Evolutionary conservation across 2,113 vertebrate genomes (phyloP), one percentile per base, ranked within the genome.

Genomic region (Labeo catla): DNA sequence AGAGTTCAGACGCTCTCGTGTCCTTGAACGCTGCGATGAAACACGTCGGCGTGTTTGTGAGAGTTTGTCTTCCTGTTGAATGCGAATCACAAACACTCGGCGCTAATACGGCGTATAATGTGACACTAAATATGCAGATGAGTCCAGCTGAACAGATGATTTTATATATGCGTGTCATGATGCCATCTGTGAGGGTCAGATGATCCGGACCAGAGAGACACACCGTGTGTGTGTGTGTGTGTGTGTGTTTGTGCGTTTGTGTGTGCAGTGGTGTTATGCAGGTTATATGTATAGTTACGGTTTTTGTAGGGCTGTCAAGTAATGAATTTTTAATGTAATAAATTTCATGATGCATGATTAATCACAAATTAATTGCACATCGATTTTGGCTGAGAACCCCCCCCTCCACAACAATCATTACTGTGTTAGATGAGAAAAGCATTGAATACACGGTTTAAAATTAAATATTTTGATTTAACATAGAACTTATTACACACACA

Each of bases 151-250:
- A 70, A 70, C 66, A 70, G 66, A 70, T 36, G 66, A 70, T 2
- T 70, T 70, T 70, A 70, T 70, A 70, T 70, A 70, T 36, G 66
- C 66, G 66, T 70, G 66, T 70, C 66, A 19, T 70, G 66, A 70
- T 70, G 34, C 66, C 66, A 70, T 70, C 66, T 70, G 66, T 39
- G 66, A 70, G 66, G 66, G 66, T 70, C 66, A 70, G 66, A 70
- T 70, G 34, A 70, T 70, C 28, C 15, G 12, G 28, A 70, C 66
- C 66, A 16, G 28, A 68, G 28, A 70, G 66, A 70, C n/a, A 66
- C 11, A 8, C 63, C 23, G 63, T 34, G 63, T 23, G 61, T 63
- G n/a, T 23, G n/a, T 63, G 61, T 63, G 61, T 63, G 61, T 0
- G 5, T 39, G 39, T 39, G 39, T 39, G 2, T 4, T 4, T 39